Percentiles rank a stretch among this genome's conserved stretches.
These are phyloP conservation scores for Drosophila sulfurigaster DNA, from an alignment of 1,140 invertebrate species.

Conservation along the genomic window DNA sequence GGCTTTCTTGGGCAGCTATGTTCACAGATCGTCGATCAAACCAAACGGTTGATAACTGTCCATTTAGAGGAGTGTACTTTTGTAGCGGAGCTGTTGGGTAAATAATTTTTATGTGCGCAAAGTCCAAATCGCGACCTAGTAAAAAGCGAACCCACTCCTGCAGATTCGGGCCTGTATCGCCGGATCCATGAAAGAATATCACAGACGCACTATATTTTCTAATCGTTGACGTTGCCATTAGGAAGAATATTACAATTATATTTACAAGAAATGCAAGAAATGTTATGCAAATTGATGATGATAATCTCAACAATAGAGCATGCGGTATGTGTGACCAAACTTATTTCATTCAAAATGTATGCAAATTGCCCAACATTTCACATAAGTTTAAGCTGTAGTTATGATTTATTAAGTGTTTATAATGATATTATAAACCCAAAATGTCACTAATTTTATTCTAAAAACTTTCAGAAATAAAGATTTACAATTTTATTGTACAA, in stretches of 20 bases:
- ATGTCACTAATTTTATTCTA: not conserved
- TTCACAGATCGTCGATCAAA: constrained; percentile 88
- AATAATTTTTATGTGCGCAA: constrained; percentile 89
- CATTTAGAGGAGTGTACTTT: constrained; percentile 88
- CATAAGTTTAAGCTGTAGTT: too few relatives aligned
- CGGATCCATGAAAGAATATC: constrained; percentile 88
- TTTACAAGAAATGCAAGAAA: not conserved
- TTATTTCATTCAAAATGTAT: not conserved
- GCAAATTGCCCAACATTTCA: not conserved
- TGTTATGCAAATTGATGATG: constrained; percentile 5
- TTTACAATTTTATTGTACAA: too few relatives aligned
- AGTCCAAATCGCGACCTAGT: constrained; percentile 87
- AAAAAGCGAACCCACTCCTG: constrained; percentile 88
- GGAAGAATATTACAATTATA: not conserved
- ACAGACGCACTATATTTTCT: constrained; percentile 86
- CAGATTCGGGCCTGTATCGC: constrained; percentile 87
- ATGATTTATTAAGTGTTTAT: not conserved
- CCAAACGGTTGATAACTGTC: constrained; percentile 89
- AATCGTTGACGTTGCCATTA: constrained; percentile 38
- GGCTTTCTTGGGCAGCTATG: constrained; percentile 87
- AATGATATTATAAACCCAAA: not conserved
- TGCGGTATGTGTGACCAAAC: not conserved
- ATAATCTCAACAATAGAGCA: not conserved
- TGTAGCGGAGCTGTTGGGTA: constrained; percentile 90
- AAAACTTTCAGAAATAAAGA: too few relatives aligned